These are phyloP conservation scores for Aegithalos caudatus DNA, from an alignment of 2,113 vertebrate genomes.

Conservation along the genomic window DNA sequence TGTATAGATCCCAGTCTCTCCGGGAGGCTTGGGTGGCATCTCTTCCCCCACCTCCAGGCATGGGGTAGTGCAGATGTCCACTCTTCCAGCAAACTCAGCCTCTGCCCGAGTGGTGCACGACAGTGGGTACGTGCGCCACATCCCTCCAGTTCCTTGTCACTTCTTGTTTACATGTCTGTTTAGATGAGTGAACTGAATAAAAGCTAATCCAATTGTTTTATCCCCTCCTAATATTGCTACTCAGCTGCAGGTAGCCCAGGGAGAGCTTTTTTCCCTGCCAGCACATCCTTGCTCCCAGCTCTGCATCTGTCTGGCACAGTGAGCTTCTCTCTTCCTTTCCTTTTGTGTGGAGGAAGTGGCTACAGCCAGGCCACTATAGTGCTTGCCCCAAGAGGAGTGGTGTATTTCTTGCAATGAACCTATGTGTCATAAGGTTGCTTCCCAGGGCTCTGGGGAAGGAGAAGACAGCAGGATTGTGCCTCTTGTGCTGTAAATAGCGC, in stretches of 20 bases:
- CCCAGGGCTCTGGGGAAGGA: not conserved
- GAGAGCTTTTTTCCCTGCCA: not conserved
- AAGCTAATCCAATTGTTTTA: slow-evolving; percentile 59
- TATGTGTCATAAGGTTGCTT: not conserved
- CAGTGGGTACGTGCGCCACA: not conserved
- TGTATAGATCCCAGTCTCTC: not conserved
- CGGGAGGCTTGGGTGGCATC: slow-evolving; percentile 25
- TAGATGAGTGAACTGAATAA: slow-evolving; percentile 70
- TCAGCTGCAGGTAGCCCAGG: slow-evolving; percentile 28
- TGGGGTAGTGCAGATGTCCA: not conserved
- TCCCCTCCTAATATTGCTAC: slow-evolving; percentile 36
- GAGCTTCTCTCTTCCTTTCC: not conserved
- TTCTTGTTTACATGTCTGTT: slow-evolving; percentile 72
- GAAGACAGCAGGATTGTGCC: not conserved
- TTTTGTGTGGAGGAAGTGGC: not conserved
- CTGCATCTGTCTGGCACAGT: not conserved
- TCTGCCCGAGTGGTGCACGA: not conserved
- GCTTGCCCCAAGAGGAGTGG: not conserved
- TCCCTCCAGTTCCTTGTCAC: slow-evolving; percentile 60
- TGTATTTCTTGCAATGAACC: not conserved
- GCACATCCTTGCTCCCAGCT: slow-evolving; percentile 11
- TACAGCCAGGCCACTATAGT: accelerated
- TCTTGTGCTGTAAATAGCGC: slow-evolving; percentile 10
- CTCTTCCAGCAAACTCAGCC: not conserved
- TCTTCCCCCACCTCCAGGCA: slow-evolving; percentile 16